Base-by-base conservation (phyloP, 2,113 vertebrate species). In the Nymphicus hollandicus region DNA sequence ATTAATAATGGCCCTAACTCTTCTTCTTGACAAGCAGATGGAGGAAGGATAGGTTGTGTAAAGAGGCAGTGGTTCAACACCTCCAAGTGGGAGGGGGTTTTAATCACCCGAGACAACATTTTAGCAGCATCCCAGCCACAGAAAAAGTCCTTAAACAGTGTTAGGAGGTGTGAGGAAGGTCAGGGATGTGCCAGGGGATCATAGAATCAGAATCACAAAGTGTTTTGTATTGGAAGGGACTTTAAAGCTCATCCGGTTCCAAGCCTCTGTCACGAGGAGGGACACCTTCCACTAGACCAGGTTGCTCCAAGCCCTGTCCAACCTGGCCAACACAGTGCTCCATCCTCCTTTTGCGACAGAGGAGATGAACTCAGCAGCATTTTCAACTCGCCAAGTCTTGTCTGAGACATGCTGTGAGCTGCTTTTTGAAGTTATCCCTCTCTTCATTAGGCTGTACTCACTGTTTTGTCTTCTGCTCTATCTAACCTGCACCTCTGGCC, bases 401-500 rank as follows among this genome's bases (percentile, higher is more conserved):
- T 50, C 35, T 0, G 0, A 73, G 69, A 39, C 8, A 3, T 0
- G 2, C 6, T 53, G 25, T n/a, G 20, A 82, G 24, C 14, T 49
- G 60, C 35, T 7, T 89, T 65, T 44, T 47, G 33, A 64, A 43
- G 28, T 14, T 10, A 13, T 7, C 14, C 25, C 13, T 7, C 15
- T 46, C 64, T 76, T 86, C 25, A 14, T 44, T 24, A 35, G 43
- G 19, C 37, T 49, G 76, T 49, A 15, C 6, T 69, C 10, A 6
- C 20, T 7, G 19, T 39, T 72, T 63, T 68, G 17, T 39, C 16
- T 47, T 49, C 15, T 76, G 11, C n/a, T 52, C 81, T 33, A n/a
- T 9, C 13, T 41, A 7, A 16, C 24, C 35, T 16, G 28, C 50
- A 19, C 41, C 46, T 37, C 8, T 52, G 43, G 8, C n/a, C 29